Evolutionary conservation across 2,888 invertebrate species (phyloP).

Genomic region (Operophtera brumata): DNA sequence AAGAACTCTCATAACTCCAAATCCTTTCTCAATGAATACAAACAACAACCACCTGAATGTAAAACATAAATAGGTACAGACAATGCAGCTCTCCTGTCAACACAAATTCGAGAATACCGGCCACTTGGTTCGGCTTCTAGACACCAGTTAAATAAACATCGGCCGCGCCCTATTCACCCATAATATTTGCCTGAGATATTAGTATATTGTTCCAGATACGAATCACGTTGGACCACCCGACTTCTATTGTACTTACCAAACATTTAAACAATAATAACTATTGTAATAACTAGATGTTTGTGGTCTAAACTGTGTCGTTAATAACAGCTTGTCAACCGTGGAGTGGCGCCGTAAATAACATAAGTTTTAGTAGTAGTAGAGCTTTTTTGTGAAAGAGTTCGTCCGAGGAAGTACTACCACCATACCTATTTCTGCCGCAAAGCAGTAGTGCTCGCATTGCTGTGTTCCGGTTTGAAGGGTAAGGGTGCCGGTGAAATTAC

Average conservation of each 20-base stretch:
- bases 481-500: too few relatives aligned
- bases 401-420: too few relatives aligned
- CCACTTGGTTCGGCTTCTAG: constrained; percentile 24
- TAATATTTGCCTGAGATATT: constrained; percentile 27
- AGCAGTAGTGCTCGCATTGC: too few relatives aligned
- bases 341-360: constrained; percentile 42
- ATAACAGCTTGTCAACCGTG: constrained; percentile 51
- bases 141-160: constrained; percentile 31
- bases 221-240: constrained; percentile 39
- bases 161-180: constrained; percentile 19
- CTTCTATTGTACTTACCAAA: constrained; percentile 25
- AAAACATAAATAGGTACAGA: constrained; percentile 19
- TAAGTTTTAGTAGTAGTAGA: too few relatives aligned
- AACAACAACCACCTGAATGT: constrained; percentile 21
- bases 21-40: neutral
- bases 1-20: neutral
- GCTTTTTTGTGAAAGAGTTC: too few relatives aligned
- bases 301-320: constrained; percentile 47
- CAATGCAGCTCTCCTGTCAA: constrained; percentile 26
- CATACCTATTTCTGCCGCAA: too few relatives aligned
- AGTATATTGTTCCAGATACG: constrained; percentile 26
- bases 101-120: constrained; percentile 23
- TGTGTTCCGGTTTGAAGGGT: too few relatives aligned
- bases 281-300: constrained; percentile 45
- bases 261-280: constrained; percentile 41